These are phyloP conservation scores for Brachionus manjavacas DNA, from an alignment of 1,140 invertebrate genomes.

Conservation along the genomic window DNA sequence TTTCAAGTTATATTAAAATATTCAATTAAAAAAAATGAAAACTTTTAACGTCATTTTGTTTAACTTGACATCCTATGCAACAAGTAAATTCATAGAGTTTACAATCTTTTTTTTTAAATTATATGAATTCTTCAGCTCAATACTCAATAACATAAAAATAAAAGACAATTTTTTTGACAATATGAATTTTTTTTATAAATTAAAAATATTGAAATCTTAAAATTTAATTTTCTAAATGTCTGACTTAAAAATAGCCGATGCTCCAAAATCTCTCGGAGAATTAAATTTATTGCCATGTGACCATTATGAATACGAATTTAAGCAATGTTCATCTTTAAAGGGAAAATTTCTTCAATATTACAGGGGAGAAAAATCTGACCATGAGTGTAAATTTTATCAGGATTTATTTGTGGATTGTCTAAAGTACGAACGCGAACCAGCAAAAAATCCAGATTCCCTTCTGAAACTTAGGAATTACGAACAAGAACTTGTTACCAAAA, in stretches of 20 bases:
- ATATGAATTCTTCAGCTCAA: neutral
- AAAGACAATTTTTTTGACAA: neutral
- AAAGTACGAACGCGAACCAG: neutral
- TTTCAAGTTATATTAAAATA: too few relatives aligned
- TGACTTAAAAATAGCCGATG: neutral
- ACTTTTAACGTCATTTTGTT: too few relatives aligned
- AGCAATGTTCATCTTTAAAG: neutral
- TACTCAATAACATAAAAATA: too few relatives aligned
- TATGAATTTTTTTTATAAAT: neutral
- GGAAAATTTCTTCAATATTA: constrained; percentile 19
- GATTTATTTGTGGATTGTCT: constrained; percentile 23
- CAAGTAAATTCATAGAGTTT: too few relatives aligned
- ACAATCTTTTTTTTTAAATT: neutral
- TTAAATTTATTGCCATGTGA: constrained; percentile 36
- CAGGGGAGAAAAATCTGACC: neutral
- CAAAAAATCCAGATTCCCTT: neutral
- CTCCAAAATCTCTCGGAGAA: neutral
- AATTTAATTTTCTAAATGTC: neutral
- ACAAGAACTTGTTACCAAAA: neutral
- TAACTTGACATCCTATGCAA: too few relatives aligned
- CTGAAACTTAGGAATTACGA: constrained; percentile 1
- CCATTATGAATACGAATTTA: constrained; percentile 41
- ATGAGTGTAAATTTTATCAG: constrained; percentile 22
- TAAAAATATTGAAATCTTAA: neutral
- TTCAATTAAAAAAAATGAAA: too few relatives aligned